Conservation (phyloP, 2,113 vertebrate genomes). For the Tragelaphus imberbis region DNA sequence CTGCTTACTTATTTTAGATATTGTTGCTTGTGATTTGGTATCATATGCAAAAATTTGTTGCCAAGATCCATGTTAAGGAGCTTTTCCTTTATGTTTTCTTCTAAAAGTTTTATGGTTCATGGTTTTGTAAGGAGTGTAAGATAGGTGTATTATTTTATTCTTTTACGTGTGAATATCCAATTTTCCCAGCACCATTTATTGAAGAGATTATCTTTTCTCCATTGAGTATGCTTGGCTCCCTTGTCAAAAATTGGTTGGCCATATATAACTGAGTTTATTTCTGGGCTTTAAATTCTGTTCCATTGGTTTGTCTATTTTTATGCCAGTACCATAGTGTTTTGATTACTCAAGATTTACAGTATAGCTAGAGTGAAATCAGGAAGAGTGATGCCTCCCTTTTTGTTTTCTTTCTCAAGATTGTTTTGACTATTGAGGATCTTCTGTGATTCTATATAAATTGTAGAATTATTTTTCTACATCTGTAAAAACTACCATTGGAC, state of each 20-base stretch:
- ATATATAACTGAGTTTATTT: background rate
- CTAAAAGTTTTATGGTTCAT: background rate
- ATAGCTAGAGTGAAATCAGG: background rate
- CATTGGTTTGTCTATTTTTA: background rate
- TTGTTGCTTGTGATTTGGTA: background rate
- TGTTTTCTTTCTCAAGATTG: background rate
- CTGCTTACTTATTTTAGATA: background rate
- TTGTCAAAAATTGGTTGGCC: background rate
- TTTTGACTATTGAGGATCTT: background rate
- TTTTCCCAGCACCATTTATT: background rate
- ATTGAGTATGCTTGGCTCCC: background rate
- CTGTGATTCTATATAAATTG: background rate
- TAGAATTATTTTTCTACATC: background rate
- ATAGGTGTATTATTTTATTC: background rate
- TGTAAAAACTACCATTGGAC: background rate
- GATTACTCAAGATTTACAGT: background rate
- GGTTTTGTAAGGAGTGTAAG: background rate
- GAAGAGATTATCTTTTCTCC: background rate
- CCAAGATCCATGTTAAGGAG: background rate
- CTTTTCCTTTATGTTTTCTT: background rate
- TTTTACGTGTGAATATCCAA: background rate
- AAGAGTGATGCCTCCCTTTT: background rate
- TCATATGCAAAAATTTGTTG: background rate
- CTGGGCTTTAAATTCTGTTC: background rate
- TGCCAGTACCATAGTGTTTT: background rate